phyloP scores from a whole-genome alignment of 2,888 invertebrate genomes.

The Nineta flava region DNA sequence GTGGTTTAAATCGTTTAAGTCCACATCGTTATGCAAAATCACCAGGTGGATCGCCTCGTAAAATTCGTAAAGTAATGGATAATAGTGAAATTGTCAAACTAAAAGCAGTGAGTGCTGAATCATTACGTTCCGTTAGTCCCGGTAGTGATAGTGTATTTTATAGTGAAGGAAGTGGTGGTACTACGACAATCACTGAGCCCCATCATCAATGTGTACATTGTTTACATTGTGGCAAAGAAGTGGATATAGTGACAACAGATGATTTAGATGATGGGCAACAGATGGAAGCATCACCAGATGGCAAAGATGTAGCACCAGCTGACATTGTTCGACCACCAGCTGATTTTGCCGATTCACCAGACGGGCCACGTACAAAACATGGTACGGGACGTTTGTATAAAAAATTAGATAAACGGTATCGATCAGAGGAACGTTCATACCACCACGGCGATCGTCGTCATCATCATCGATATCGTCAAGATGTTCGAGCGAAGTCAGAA shows the following conservation, averaged over 20 bases:
- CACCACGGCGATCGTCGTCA: constrained; percentile 38
- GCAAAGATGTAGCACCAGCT: constrained; percentile 21
- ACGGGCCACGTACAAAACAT: constrained; percentile 26
- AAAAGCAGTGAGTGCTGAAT: constrained; percentile 75
- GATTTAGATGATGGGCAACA: constrained; percentile 18
- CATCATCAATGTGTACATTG: constrained; percentile 45
- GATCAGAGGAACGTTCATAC: constrained; percentile 54
- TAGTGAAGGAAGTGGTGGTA: constrained; percentile 54
- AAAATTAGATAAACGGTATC: constrained; percentile 62
- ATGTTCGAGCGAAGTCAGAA: constrained; percentile 69
- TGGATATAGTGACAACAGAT: constrained; percentile 27
- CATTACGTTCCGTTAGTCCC: constrained; percentile 74
- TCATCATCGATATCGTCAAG: constrained; percentile 47
- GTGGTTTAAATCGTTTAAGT: constrained; percentile 17
- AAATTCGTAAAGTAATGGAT: constrained; percentile 25
- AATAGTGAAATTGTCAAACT: constrained; percentile 35
- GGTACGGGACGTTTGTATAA: constrained; percentile 48
- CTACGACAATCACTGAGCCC: constrained; percentile 16
- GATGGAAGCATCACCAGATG: neutral
- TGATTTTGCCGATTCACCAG: constrained; percentile 75
- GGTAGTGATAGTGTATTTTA: constrained; percentile 85
- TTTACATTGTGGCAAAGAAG: constrained; percentile 70
- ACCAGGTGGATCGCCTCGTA: constrained; percentile 37
- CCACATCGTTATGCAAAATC: constrained; percentile 26
- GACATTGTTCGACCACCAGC: constrained; percentile 80